Conservation (phyloP, 2,113 vertebrate species). For the Eurystomus gularis region DNA sequence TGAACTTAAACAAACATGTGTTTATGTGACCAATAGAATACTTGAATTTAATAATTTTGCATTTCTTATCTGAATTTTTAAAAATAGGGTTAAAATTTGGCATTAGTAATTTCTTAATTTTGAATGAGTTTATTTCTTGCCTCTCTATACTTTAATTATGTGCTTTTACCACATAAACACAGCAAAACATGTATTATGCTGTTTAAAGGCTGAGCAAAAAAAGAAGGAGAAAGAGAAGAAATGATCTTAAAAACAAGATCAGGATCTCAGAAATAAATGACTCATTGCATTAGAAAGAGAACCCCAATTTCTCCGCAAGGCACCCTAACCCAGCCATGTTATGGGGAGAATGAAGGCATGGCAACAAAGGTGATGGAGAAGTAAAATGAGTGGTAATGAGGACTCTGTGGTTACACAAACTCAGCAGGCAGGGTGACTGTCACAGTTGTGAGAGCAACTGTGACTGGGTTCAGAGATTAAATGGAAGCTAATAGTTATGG, state of each 20-base stretch:
- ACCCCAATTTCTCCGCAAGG: neutral
- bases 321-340: neutral
- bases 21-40: neutral
- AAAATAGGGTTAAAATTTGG: neutral
- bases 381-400: neutral
- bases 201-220: neutral
- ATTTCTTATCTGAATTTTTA: neutral
- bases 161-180: neutral
- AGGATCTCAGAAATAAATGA: neutral
- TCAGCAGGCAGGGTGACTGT: neutral
- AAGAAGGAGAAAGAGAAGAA: neutral
- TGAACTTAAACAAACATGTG: neutral
- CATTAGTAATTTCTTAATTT: neutral
- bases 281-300: neutral
- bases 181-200: neutral
- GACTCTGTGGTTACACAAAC: neutral
- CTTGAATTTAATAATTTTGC: neutral
- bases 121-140: neutral
- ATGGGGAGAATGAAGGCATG: neutral
- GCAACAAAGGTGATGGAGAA: neutral
- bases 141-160: neutral
- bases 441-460: neutral
- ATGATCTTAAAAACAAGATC: neutral
- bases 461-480: neutral
- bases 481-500: neutral